Conservation (phyloP, 2,888 invertebrate species). For the Acanthoscelides obtectus region DNA sequence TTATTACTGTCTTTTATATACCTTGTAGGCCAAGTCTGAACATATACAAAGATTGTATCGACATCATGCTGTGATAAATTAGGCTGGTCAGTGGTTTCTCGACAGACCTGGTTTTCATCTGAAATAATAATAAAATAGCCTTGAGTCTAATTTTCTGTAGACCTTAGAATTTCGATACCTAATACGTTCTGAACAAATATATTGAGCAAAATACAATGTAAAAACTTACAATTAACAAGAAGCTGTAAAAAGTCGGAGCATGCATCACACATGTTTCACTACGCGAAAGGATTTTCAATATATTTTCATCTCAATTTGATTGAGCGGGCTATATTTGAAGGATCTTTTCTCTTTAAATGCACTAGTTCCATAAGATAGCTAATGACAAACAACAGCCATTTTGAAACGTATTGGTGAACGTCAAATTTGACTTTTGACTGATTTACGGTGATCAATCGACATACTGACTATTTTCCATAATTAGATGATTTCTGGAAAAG, state of each 20-base stretch:
- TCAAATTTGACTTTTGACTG: neutral
- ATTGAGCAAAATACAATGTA: neutral
- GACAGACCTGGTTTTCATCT: slow-evolving; percentile 77
- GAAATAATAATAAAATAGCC: slow-evolving; percentile 36
- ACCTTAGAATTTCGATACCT: neutral
- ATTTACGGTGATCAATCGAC: neutral
- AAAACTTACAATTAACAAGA: slow-evolving; percentile 73
- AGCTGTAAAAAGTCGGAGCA: slow-evolving; percentile 91
- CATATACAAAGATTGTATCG: slow-evolving; percentile 77
- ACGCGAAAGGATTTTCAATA: slow-evolving; percentile 22
- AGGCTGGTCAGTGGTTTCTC: slow-evolving; percentile 72
- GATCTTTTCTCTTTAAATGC: slow-evolving; percentile 17
- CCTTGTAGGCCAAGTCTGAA: slow-evolving; percentile 88
- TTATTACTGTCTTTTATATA: slow-evolving; percentile 46
- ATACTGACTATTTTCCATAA: neutral
- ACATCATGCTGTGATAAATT: slow-evolving; percentile 74
- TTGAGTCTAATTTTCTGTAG: neutral
- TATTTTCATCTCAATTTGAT: slow-evolving; percentile 25
- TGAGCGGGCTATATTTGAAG: slow-evolving; percentile 15
- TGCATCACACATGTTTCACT: slow-evolving; percentile 79
- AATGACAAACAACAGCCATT: slow-evolving; percentile 44
- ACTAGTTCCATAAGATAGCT: slow-evolving; percentile 26
- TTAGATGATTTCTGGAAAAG: too few species aligned
- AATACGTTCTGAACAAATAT: neutral
- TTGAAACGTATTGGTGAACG: slow-evolving; percentile 31